These are phyloP conservation scores for Porites lutea DNA, from an alignment of 64 coral and sea anemone genomes.

Conservation along the genomic window DNA sequence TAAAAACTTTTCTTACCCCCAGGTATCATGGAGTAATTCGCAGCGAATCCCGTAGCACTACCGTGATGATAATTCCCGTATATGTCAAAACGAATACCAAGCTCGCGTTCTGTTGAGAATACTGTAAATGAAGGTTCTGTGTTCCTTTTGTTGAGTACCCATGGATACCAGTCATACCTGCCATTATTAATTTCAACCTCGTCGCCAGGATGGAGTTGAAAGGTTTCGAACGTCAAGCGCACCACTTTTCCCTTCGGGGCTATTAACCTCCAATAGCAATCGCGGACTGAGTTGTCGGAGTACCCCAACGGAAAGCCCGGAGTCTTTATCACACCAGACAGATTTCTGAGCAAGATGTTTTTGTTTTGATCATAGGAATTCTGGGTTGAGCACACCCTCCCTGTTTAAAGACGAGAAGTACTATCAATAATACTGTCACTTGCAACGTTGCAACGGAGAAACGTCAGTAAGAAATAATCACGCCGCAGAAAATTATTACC, in stretches of 20 bases:
- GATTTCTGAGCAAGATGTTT: background rate
- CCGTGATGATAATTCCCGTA: rapidly evolving
- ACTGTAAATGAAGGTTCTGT: background rate
- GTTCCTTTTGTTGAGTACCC: background rate
- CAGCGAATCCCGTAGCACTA: constrained; percentile 8
- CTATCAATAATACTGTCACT: too few relatives aligned
- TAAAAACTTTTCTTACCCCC: background rate
- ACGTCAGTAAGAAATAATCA: too few relatives aligned
- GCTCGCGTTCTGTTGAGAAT: background rate
- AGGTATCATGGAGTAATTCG: constrained; percentile 12
- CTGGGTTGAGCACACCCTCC: background rate
- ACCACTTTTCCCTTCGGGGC: background rate
- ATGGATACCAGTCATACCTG: background rate
- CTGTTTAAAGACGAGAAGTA: too few relatives aligned
- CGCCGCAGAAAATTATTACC: too few relatives aligned
- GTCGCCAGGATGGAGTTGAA: background rate
- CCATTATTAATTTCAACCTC: background rate
- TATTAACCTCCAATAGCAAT: constrained; percentile 29
- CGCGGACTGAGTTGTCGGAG: background rate
- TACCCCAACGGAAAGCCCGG: background rate
- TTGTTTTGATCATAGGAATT: constrained; percentile 6
- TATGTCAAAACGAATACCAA: background rate
- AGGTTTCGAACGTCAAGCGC: background rate
- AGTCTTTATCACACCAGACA: background rate
- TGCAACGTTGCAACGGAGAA: too few relatives aligned